Base-by-base conservation (phyloP, 2,113 vertebrate genomes). In the Scopus umbretta region DNA sequence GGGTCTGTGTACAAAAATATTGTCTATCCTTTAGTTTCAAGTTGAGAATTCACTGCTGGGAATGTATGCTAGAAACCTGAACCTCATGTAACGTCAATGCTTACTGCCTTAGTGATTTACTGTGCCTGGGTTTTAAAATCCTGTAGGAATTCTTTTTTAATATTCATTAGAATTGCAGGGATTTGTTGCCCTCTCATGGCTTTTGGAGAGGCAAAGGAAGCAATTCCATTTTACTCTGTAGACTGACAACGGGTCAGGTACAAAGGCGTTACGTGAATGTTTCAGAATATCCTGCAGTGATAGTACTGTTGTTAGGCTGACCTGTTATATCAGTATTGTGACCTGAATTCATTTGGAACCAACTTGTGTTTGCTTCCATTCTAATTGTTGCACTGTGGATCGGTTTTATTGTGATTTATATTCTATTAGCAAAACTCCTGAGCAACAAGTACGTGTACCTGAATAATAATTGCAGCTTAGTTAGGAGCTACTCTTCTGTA, bases 391-490 rank as follows among this genome's bases (percentile, higher is more conserved):
- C 9, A 6, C 50, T 63, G 25, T 84, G 70, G 20, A 26, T 79
- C 87, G 27, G 29, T 80, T 80, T 93, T 91, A 56, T 61, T 93
- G 23, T 81, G 68, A 32, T 68, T 92, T 91, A 80, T 85, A 85
- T 79, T 79, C 78, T 45, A 11, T 85, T 94, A 92, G 66, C 56
- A 85, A 71, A 92, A 84, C 65, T 90, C 72, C 29, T 42, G 65
- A 78, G 75, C 72, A 79, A 19, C 65, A 81, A 94, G 88, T 62
- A n/a, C 4, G 4, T 89, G 86, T 49, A 62, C 40, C 23, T 84
- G 94, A 90, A 94, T 93, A 94, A 58, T 84, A 84, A 90, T 86
- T 8, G 6, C 29, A 72, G 53, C 36, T 95, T 95, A 83, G 56
- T 72, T 72, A 45, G 50, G 19, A 70, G 19, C 71, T 91, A 30